Evolutionary conservation across 2,888 invertebrate genomes (phyloP).

Genomic region (Phaedon cochleariae): DNA sequence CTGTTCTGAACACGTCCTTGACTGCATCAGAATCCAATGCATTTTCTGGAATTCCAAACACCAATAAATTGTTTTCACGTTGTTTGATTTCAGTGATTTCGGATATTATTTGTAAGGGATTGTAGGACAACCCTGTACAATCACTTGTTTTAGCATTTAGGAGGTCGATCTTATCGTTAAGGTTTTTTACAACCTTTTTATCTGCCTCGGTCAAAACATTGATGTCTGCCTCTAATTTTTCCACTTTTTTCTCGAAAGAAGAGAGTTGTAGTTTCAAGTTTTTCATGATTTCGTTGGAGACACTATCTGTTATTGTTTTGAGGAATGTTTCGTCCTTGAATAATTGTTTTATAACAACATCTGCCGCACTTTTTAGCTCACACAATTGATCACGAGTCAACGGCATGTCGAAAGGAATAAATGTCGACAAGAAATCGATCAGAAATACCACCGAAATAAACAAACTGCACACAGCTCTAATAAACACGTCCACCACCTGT

Average conservation of each 20-base stretch:
- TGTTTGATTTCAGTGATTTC: conserved; percentile 10
- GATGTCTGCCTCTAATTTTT: background rate
- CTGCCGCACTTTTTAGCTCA: background rate
- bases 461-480: too few species aligned
- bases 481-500: too few species aligned
- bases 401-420: too few species aligned
- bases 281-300: background rate
- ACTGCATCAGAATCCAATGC: background rate
- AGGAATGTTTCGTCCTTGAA: background rate
- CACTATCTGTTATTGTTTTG: conserved; percentile 2
- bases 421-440: too few species aligned
- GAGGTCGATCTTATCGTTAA: conserved; percentile 11
- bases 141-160: conserved; percentile 3
- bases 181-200: conserved; percentile 11
- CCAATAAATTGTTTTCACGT: conserved; percentile 12
- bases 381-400: too few species aligned
- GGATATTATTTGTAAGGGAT: conserved; percentile 1
- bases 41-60: conserved; percentile 7
- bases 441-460: too few species aligned
- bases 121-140: conserved; percentile 5
- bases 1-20: background rate
- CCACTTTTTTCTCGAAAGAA: background rate
- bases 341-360: conserved; percentile 6
- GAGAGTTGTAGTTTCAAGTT: background rate
- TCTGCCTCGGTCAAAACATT: background rate